These are phyloP conservation scores for Trileptium ribeirensis DNA, from an alignment of 2,888 invertebrate species.

Conservation along the genomic window DNA sequence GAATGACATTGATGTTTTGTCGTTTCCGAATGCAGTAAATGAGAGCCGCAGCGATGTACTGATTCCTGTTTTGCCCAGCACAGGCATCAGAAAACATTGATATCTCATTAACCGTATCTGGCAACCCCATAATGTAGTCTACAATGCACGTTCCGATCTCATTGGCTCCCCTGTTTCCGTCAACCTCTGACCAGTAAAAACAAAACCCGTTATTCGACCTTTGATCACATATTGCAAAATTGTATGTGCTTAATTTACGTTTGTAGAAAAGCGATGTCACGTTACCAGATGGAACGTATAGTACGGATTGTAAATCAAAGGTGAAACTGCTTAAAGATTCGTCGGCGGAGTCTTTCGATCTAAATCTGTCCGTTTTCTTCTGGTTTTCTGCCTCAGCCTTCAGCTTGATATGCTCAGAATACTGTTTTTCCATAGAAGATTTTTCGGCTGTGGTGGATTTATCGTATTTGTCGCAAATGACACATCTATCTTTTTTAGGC, in stretches of 20 bases:
- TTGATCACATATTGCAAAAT: not conserved
- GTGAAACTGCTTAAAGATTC: too few relatives aligned
- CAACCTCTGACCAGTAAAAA: slow-evolving; percentile 5
- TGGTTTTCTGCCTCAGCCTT: too few relatives aligned
- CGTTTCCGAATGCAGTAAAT: not conserved
- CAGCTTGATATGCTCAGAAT: too few relatives aligned
- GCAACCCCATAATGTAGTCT: not conserved
- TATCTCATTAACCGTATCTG: not conserved
- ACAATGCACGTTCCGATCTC: slow-evolving; percentile 14
- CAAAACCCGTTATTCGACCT: not conserved
- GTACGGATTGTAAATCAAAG: slow-evolving; percentile 17
- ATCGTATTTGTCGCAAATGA: too few relatives aligned
- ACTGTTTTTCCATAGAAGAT: too few relatives aligned
- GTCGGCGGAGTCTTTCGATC: too few relatives aligned
- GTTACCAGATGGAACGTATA: slow-evolving; percentile 2
- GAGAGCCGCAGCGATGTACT: slow-evolving; percentile 1
- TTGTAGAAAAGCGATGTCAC: slow-evolving; percentile 15
- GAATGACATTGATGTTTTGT: not conserved
- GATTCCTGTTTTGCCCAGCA: too few relatives aligned
- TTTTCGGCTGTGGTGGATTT: too few relatives aligned
- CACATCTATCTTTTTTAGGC: too few relatives aligned
- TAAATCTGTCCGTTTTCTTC: too few relatives aligned
- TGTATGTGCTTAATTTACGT: slow-evolving; percentile 10
- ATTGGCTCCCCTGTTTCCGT: slow-evolving; percentile 9
- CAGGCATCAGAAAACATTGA: slow-evolving; percentile 9